Percentiles rank a stretch among this genome's conserved stretches.
Evolutionary conservation across 64 coral and sea anemone genomes (phyloP).

Genomic region (Cladopsammia gracilis): DNA sequence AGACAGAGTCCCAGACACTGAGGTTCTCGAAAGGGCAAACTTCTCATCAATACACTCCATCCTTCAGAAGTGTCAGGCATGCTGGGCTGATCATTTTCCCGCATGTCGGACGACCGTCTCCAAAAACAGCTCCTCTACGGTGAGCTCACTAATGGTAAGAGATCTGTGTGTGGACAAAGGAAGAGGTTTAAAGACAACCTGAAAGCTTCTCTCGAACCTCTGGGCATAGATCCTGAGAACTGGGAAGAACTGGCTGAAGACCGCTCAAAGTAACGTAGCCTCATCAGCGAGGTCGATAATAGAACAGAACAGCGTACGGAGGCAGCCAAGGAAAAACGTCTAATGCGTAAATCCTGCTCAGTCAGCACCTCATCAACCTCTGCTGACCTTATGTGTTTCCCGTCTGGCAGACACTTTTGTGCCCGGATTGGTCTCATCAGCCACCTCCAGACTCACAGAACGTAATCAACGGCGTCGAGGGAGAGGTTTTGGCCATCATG

Average conservation of each 20-base stretch:
- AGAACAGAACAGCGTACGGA: not conserved
- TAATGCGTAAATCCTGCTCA: not conserved
- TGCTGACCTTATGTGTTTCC: not conserved
- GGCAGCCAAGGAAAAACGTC: not conserved
- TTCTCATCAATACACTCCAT: no score
- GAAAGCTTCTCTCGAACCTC: conserved; percentile 32
- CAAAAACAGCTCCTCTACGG: conserved; percentile 48
- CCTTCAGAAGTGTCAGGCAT: no score
- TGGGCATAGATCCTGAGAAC: conserved; percentile 25
- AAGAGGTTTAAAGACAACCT: conserved; percentile 67
- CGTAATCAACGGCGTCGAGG: not conserved
- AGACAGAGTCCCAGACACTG: not conserved
- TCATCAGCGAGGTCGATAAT: conserved; percentile 4
- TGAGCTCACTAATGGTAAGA: conserved; percentile 34
- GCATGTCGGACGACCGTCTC: conserved; percentile 38
- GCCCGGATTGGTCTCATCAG: conserved; percentile 58
- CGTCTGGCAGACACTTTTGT: conserved; percentile 31
- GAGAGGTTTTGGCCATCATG: conserved; percentile 37
- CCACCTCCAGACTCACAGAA: conserved; percentile 43
- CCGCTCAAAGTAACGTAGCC: conserved; percentile 11
- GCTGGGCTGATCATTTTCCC: no score
- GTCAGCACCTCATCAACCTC: conserved; percentile 32
- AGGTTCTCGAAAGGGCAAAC: not conserved
- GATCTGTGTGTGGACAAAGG: conserved; percentile 5
- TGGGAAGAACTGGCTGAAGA: conserved; percentile 42